Percentiles rank a stretch among this genome's conserved stretches.
These are phyloP conservation scores for Lophochroa leadbeateri DNA, from an alignment of 2,113 vertebrate genomes.

Conservation along the genomic window DNA sequence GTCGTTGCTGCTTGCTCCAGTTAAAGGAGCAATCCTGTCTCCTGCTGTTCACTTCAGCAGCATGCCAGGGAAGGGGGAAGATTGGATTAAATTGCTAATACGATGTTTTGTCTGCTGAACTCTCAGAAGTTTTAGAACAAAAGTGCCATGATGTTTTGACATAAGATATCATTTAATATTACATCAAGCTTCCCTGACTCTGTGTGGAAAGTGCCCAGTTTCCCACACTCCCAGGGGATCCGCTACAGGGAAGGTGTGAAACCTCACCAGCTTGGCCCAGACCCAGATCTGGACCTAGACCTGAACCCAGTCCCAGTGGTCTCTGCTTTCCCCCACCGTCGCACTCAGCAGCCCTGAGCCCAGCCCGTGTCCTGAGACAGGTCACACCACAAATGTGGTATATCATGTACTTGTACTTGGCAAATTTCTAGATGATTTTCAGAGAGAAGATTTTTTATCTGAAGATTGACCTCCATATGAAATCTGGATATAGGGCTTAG, in stretches of 20 bases:
- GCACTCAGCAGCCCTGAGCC: background rate
- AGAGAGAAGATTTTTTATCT: background rate
- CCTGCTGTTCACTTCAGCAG: background rate
- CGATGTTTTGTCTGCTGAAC: background rate
- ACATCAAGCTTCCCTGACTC: background rate
- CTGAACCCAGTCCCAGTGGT: background rate
- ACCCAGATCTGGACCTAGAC: background rate
- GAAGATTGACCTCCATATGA: background rate
- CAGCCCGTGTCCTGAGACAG: background rate
- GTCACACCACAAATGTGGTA: background rate
- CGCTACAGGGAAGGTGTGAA: background rate
- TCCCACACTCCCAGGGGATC: background rate
- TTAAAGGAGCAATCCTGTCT: background rate
- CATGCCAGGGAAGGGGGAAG: background rate
- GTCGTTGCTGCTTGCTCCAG: background rate
- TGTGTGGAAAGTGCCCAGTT: background rate
- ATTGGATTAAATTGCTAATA: background rate
- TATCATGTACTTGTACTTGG: fast-evolving
- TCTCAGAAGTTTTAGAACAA: background rate
- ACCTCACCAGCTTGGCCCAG: background rate
- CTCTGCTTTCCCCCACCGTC: background rate
- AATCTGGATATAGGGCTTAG: background rate
- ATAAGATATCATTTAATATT: background rate
- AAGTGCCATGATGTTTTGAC: background rate
- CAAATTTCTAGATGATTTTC: background rate